Evolutionary conservation across 2,888 invertebrate species (phyloP), one percentile per base, ranked within the genome.

Genomic region (Lithophane socia): DNA sequence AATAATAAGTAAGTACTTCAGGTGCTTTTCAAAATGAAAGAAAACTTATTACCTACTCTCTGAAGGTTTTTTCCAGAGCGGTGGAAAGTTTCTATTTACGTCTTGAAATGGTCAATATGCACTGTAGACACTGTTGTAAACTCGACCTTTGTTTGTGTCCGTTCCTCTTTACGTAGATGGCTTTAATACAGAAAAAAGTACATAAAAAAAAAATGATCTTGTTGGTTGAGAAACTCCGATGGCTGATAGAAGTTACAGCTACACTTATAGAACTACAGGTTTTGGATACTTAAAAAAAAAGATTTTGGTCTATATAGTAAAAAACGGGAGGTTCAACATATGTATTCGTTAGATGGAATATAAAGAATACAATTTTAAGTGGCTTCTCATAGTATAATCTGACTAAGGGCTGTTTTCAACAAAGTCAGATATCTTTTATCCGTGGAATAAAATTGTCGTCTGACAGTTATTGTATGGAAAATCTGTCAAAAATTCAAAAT

Each of bases 71-170:
- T 81, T 85, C 63, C 72, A 67, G 29, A 29, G n/a, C 21, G 13
- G n/a, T 71, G 83, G 78, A 86, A 83, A 74, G 37, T 78, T 82
- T 69, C 24, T 77, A 52, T 60, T 71, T 60, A 60, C n/a, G 56
- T 69, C 71, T 83, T 74, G 16, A 65, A 75, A 73, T 65, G 44
- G 82, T 77, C 73, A 61, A 61, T 77, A 61, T 71, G 73, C 66
- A 54, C 44, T 37, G 37, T 52, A 52, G 52, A 69, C 66, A 58
- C 44, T 37, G 37, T 52, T 18, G 52, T 64, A 29, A 24, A 52
- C 29, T 69, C 24, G 42, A 76, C 61, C 82, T 85, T 81, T 72
- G 77, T 80, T 80, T 70, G 65, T 58, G 21, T 49, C 3, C 37
- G 24, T 64, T 42, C 52, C 61, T 66, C 37, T 16, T 54, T 29